These are phyloP conservation scores for Anorthoa munda DNA, from an alignment of 2,888 invertebrate species.

Conservation along the genomic window DNA sequence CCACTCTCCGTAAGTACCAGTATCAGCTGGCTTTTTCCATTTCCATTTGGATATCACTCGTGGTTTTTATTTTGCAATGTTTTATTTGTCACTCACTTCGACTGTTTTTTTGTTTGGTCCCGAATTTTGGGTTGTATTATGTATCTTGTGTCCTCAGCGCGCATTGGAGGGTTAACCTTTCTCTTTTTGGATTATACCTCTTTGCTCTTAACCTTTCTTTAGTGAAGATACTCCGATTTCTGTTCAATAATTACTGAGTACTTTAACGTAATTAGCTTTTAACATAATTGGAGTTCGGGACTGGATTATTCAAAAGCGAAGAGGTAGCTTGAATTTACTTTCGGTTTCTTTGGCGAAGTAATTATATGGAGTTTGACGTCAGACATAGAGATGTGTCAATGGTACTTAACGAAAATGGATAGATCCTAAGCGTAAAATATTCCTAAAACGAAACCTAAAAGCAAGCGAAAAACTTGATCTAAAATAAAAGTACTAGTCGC, in stretches of 20 bases:
- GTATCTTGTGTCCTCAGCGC: constrained; percentile 43
- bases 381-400: constrained; percentile 75
- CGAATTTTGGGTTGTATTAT: constrained; percentile 39
- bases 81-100: constrained; percentile 75
- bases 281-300: constrained; percentile 59
- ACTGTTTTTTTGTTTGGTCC: constrained; percentile 64
- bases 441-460: background rate
- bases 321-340: constrained; percentile 42
- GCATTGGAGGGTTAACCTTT: constrained; percentile 54
- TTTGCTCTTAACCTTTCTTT: constrained; percentile 39
- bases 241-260: constrained; percentile 63
- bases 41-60: constrained; percentile 90
- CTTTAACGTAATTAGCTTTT: constrained; percentile 67
- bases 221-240: constrained; percentile 48
- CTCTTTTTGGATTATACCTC: constrained; percentile 29
- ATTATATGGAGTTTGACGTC: constrained; percentile 44
- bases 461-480: constrained; percentile 9
- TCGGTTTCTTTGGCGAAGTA: constrained; percentile 33
- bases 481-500: constrained; percentile 14
- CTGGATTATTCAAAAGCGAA: constrained; percentile 54
- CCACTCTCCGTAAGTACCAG: constrained; percentile 83
- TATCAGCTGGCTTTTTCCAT: constrained; percentile 88
- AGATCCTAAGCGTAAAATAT: background rate
- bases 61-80: constrained; percentile 75
- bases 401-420: constrained; percentile 34